A percentile compares a stretch with the other conserved stretches of the same genome.
Evolutionary conservation across 2,797 vertebrate genomes (phyloP).

Genomic region (Mionectes olivaceus): DNA sequence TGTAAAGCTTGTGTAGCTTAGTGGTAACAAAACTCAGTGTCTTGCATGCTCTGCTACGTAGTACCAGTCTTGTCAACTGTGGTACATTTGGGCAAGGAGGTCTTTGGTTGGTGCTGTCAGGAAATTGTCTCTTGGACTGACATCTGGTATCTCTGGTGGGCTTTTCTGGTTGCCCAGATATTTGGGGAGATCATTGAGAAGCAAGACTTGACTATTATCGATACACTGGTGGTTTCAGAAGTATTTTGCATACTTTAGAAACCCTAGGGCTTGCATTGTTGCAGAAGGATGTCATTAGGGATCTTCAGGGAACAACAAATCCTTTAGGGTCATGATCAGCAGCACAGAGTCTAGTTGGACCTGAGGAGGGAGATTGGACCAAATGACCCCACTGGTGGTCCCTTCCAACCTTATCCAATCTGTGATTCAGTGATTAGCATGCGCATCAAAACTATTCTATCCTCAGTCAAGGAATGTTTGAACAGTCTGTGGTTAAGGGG

Average conservation of each 20-base stretch:
- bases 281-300: background rate
- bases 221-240: background rate
- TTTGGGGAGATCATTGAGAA: background rate
- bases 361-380: background rate
- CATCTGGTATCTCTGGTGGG: background rate
- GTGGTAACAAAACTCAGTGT: background rate
- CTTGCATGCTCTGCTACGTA: background rate
- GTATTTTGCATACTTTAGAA: background rate
- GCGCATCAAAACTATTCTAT: background rate
- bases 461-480: background rate
- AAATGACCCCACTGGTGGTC: background rate
- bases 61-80: background rate
- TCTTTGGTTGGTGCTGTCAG: background rate
- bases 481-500: background rate
- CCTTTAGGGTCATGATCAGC: background rate
- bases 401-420: background rate
- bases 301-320: background rate
- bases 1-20: background rate
- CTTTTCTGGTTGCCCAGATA: background rate
- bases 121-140: background rate
- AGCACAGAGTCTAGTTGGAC: background rate
- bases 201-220: background rate
- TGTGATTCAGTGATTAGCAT: background rate
- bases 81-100: background rate
- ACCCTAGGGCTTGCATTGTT: background rate